These are phyloP conservation scores for Dryadula phaetusa DNA, from an alignment of 2,888 invertebrate genomes.

Conservation along the genomic window DNA sequence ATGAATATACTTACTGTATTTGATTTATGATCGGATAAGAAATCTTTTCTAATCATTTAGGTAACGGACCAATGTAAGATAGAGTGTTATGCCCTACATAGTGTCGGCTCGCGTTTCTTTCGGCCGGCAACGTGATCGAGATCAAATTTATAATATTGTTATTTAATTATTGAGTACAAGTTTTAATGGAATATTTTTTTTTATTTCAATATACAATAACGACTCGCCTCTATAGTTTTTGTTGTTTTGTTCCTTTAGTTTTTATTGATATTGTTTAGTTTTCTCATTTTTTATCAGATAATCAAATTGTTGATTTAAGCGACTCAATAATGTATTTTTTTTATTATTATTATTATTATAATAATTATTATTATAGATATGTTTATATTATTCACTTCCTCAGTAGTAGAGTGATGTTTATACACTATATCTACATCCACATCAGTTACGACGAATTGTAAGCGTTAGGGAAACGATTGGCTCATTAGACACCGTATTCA, in stretches of 20 bases:
- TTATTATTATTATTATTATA: slow-evolving; percentile 52
- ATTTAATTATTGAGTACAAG: slow-evolving; percentile 84
- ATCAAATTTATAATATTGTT: slow-evolving; percentile 84
- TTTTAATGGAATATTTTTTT: slow-evolving; percentile 78
- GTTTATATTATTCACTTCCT: slow-evolving; percentile 74
- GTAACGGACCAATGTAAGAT: slow-evolving; percentile 77
- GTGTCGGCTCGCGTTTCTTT: slow-evolving; percentile 70
- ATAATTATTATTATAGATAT: slow-evolving; percentile 7
- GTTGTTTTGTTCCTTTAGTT: slow-evolving; percentile 83
- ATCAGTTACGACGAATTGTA: slow-evolving; percentile 42
- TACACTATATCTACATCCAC: slow-evolving; percentile 41
- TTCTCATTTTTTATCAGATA: slow-evolving; percentile 67
- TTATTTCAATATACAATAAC: slow-evolving; percentile 76
- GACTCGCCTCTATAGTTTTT: slow-evolving; percentile 75
- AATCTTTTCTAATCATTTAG: slow-evolving; percentile 53
- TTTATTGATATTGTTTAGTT: slow-evolving; percentile 81
- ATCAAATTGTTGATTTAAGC: slow-evolving; percentile 65
- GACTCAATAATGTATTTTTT: slow-evolving; percentile 68
- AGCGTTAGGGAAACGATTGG: slow-evolving; percentile 74
- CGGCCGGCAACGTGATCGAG: slow-evolving; percentile 73
- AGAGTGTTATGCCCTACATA: slow-evolving; percentile 59
- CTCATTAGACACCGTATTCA: slow-evolving; percentile 72
- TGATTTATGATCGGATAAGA: slow-evolving; percentile 58
- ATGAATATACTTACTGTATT: slow-evolving; percentile 44
- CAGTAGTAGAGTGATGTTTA: slow-evolving; percentile 67